Evolutionary conservation across 1,140 invertebrate genomes (phyloP), one percentile per base, ranked within the genome.

Genomic region (Teleogryllus occipitalis): DNA sequence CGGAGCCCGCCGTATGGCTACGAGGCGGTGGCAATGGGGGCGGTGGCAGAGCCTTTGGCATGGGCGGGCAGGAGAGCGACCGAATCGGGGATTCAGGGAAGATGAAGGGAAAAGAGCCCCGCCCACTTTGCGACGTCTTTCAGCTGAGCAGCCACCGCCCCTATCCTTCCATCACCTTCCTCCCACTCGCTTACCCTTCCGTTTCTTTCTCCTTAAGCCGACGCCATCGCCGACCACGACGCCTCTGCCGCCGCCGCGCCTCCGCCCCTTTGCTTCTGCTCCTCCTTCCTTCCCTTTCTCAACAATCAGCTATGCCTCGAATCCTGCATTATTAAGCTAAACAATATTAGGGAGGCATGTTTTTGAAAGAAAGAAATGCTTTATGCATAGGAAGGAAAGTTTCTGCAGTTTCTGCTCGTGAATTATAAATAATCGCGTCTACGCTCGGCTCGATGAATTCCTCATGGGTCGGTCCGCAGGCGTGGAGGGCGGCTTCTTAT

Each of bases 41-140:
- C 27, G 27, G 27, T 2, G 27, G 27, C 27, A 39, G 27, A 39
- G 27, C 27, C 27, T 39, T 39, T 39, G 27, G 5, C 27, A 39
- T 39, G 27, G 27, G 27, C 27, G 5, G 27, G 10, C 54, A 65
- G 54, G 18, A 65, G 54, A 18, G 10, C 18, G 54, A 65, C 27
- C 27, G 27, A 18, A 65, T 65, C 54, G 54, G 54, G 10, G 54
- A 10, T 65, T 65, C 54, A 18, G 18, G 54, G 18, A 65, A 65
- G 54, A 65, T 65, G 54, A 65, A 65, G 54, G 54, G 54, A 65
- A 65, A 65, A 65, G 54, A 65, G 54, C 54, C 54, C 54, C 54
- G 18, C 54, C 54, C 54, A 65, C 18, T 65, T 18, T 7, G 54
- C 10, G 54, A 65, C 54, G 54, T 65, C 54, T 65, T 65, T 18